A percentile compares a stretch with the other conserved stretches of the same genome.
These are phyloP conservation scores for Actinemys pallida DNA, from an alignment of 2,113 vertebrate genomes.

Conservation along the genomic window DNA sequence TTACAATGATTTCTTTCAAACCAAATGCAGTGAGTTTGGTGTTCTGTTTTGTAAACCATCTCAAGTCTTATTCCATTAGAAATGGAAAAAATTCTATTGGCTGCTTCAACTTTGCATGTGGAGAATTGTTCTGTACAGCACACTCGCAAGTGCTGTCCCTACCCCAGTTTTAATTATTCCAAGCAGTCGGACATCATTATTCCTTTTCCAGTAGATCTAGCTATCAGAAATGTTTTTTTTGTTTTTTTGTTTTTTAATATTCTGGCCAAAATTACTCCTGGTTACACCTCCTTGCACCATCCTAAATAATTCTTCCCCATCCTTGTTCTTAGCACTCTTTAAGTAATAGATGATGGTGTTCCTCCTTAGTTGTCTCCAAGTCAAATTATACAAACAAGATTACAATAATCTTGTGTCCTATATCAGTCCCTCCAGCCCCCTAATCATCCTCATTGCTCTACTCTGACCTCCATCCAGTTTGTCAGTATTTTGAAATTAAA, in stretches of 20 bases:
- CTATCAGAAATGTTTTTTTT: neutral
- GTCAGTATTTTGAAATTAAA: slow-evolving; percentile 26
- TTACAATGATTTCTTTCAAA: neutral
- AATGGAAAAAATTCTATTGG: neutral
- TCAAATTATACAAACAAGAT: neutral
- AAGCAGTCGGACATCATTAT: neutral
- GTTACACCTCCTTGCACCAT: neutral
- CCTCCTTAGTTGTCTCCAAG: slow-evolving; percentile 19
- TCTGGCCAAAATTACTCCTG: slow-evolving; percentile 30
- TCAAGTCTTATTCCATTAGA: neutral
- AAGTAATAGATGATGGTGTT: slow-evolving; percentile 42
- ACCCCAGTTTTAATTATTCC: neutral
- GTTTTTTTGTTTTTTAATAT: neutral
- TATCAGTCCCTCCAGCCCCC: neutral
- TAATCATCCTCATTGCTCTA: neutral
- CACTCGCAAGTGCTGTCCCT: neutral
- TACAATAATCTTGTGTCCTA: slow-evolving; percentile 8
- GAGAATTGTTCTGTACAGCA: neutral
- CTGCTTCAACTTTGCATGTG: neutral
- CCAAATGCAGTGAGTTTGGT: neutral
- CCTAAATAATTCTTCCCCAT: neutral
- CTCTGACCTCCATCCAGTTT: neutral
- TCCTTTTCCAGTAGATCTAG: neutral
- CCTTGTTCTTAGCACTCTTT: slow-evolving; percentile 41
- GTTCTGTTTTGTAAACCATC: neutral